phyloP scores from a whole-genome alignment of 2,113 vertebrate species.

The Tupaia tana region DNA sequence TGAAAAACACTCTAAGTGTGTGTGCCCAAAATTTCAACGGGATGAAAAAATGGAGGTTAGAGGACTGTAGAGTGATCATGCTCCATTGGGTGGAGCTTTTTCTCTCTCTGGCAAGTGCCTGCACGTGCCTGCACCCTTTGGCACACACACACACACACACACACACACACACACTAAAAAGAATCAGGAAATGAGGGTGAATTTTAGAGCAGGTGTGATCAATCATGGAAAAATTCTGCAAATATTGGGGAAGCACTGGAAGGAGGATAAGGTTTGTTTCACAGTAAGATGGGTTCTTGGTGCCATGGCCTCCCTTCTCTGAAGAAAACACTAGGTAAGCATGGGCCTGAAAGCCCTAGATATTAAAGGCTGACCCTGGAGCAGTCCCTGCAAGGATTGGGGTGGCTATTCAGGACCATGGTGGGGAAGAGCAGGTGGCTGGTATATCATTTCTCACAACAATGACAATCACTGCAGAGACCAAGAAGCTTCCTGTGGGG shows the following conservation, averaged over 20 bases:
- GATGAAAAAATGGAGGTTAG: no score
- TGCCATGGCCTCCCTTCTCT: neutral
- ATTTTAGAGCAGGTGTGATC: neutral
- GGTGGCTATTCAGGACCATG: neutral
- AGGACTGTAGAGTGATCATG: no score
- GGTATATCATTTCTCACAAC: neutral
- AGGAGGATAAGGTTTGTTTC: neutral
- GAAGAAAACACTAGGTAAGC: neutral
- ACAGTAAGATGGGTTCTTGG: neutral
- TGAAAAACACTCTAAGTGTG: no score
- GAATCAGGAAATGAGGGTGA: neutral
- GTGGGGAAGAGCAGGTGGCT: neutral
- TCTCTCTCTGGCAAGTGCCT: no score
- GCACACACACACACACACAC: no score
- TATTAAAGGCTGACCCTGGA: neutral
- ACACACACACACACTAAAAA: neutral
- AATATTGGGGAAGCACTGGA: neutral
- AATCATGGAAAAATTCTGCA: neutral
- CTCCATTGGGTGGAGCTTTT: no score
- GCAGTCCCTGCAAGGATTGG: neutral
- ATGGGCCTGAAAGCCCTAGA: neutral
- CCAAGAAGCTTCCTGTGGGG: neutral
- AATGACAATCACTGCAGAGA: neutral
- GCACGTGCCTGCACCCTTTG: no score
- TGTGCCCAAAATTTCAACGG: no score